Evolutionary conservation across 2,113 vertebrate species (phyloP).

Genomic region (Etheostoma cragini): DNA sequence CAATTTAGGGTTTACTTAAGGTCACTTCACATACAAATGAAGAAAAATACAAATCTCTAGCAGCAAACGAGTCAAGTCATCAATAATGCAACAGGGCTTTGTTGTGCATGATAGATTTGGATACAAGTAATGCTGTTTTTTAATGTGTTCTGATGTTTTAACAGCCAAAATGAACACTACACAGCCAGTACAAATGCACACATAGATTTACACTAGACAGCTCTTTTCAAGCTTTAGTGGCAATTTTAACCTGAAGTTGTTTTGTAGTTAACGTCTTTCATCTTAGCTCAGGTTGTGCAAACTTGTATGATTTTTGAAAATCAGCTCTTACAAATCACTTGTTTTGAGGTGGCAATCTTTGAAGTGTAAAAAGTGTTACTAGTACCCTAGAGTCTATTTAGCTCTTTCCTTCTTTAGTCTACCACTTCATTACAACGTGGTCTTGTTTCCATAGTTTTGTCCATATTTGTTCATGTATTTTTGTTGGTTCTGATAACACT

Average conservation of each 20-base stretch:
- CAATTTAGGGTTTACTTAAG: constrained; percentile 47
- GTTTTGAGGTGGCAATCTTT: background rate
- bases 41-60: constrained; percentile 31
- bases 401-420: background rate
- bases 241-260: background rate
- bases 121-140: constrained; percentile 4
- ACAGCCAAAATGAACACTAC: background rate
- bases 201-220: constrained; percentile 8
- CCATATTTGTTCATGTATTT: background rate
- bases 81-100: constrained; percentile 5
- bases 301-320: constrained; percentile 1
- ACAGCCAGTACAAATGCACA: background rate
- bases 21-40: constrained; percentile 36
- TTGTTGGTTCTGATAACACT: background rate
- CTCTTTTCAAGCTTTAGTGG: background rate
- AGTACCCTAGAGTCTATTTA: background rate
- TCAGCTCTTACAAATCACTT: background rate
- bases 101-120: constrained; percentile 8
- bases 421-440: background rate
- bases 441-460: background rate
- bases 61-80: constrained; percentile 26
- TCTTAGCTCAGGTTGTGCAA: background rate
- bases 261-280: background rate
- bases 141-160: constrained; percentile 10
- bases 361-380: background rate